Evolutionary conservation across 2,888 invertebrate genomes (phyloP).

Genomic region (Eremobia ochroleuca): DNA sequence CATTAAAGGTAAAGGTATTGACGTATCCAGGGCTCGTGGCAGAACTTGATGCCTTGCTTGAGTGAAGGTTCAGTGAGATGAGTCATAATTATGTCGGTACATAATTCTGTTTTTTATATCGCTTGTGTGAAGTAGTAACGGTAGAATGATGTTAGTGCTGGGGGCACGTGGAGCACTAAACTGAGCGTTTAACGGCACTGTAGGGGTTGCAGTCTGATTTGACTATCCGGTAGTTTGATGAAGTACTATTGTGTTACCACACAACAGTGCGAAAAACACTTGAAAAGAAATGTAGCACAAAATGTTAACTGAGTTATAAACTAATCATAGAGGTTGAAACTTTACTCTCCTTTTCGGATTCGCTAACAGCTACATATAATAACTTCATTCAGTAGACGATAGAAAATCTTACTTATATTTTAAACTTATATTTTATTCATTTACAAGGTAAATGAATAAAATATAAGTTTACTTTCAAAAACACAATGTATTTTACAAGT

Average conservation of each 20-base stretch:
- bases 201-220: neutral
- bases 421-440: no score
- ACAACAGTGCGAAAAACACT: neutral
- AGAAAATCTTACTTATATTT: neutral
- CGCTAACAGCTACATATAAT: neutral
- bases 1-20: neutral
- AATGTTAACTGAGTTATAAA: neutral
- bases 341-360: neutral
- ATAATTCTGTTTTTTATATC: constrained; percentile 6
- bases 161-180: constrained; percentile 54
- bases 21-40: no score
- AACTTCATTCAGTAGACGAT: neutral
- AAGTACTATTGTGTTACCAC: neutral
- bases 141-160: constrained; percentile 5
- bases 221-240: neutral
- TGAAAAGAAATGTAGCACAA: neutral
- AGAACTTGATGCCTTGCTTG: neutral
- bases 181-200: constrained; percentile 36
- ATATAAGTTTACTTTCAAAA: neutral
- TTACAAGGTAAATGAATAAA: neutral
- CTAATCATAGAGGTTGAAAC: neutral
- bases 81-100: neutral
- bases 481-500: neutral
- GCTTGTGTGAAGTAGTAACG: constrained; percentile 16
- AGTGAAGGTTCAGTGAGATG: constrained; percentile 3